A percentile compares a stretch with the other conserved stretches of the same genome.
Conservation (phyloP, 2,888 invertebrate genomes). For the Eugnorisma glareosa region DNA sequence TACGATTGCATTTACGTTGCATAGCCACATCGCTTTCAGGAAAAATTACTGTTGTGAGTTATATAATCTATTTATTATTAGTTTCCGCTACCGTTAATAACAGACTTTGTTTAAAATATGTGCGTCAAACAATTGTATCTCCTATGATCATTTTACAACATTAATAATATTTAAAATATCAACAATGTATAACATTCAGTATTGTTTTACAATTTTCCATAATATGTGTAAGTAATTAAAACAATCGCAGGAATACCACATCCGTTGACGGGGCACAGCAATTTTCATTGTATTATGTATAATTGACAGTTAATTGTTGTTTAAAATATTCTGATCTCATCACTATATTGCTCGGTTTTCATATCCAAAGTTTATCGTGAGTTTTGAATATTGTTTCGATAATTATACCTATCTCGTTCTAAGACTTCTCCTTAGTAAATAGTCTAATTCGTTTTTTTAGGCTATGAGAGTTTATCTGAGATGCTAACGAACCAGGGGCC, state of each 20-base stretch:
- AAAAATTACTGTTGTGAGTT: neutral
- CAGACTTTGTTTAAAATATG: slow-evolving; percentile 7
- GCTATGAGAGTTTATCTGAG: neutral
- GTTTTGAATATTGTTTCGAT: neutral
- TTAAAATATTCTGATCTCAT: no score
- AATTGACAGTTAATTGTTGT: neutral
- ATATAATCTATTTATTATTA: neutral
- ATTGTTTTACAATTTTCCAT: slow-evolving; percentile 17
- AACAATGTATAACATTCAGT: neutral
- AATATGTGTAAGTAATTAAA: neutral
- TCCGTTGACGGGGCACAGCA: neutral
- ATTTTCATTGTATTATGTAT: neutral
- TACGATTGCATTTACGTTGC: no score
- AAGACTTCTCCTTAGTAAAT: neutral
- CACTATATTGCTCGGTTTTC: no score
- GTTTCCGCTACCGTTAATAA: neutral
- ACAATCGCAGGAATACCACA: neutral
- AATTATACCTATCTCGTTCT: neutral
- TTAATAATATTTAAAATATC: slow-evolving; percentile 5
- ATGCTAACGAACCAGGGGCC: neutral
- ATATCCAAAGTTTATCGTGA: no score
- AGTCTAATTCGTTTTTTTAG: no score
- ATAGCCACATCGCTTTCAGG: neutral
- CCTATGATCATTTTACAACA: neutral
- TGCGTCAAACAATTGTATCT: slow-evolving; percentile 3